phyloP scores from a whole-genome alignment of 2,888 invertebrate species.

The Arctia plantaginis region DNA sequence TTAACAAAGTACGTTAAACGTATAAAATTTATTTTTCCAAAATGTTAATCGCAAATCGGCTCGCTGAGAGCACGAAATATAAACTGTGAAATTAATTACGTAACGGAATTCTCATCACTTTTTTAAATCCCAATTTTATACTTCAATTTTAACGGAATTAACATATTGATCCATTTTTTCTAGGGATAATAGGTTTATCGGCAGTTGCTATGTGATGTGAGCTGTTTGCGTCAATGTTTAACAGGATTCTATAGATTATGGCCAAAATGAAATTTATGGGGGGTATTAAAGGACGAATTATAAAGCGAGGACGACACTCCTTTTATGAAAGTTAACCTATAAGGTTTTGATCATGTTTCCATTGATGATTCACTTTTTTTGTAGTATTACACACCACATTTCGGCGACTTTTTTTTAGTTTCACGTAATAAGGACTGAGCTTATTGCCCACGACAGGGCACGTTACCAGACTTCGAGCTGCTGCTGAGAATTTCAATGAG shows the following conservation, averaged over 20 bases:
- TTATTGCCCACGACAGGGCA: neutral
- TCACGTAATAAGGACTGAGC: neutral
- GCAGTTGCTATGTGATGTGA: neutral
- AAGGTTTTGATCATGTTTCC: neutral
- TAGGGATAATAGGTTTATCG: neutral
- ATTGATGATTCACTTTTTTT: neutral
- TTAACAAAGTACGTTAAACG: conserved; percentile 38
- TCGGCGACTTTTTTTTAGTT: neutral
- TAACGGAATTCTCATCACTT: conserved; percentile 12
- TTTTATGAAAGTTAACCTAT: neutral
- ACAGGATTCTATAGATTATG: neutral
- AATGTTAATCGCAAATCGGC: conserved; percentile 39
- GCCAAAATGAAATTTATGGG: neutral
- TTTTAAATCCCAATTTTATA: conserved; percentile 29
- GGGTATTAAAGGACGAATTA: neutral
- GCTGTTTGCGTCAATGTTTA: neutral
- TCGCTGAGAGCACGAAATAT: conserved; percentile 28
- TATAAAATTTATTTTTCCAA: conserved; percentile 36
- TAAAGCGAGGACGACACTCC: fast-evolving
- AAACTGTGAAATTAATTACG: conserved; percentile 39
- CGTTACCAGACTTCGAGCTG: neutral
- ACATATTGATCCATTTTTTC: conserved; percentile 5
- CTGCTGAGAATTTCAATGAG: neutral
- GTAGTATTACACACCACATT: neutral
- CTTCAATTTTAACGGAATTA: conserved; percentile 14